Percentiles rank a stretch among this genome's conserved stretches.
Conservation (phyloP, 2,113 vertebrate genomes). For the Ctenodactylus gundi region DNA sequence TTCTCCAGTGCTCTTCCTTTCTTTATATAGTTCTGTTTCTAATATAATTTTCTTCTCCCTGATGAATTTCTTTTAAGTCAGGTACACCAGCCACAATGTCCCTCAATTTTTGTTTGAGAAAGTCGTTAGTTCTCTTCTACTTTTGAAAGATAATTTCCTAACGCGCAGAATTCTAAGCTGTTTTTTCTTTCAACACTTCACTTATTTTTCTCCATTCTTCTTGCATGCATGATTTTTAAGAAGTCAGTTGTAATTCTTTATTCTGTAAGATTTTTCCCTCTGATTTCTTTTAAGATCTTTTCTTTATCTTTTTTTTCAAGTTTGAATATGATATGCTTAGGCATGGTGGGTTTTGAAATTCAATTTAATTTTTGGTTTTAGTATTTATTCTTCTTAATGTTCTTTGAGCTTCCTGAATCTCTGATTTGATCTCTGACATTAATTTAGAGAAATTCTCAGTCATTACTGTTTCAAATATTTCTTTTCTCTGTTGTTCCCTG, state of each 20-base stretch:
- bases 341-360: neutral
- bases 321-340: neutral
- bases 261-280: neutral
- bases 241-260: neutral
- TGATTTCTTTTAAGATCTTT: neutral
- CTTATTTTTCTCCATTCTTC: neutral
- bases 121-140: too few species aligned
- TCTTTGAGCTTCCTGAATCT: too few species aligned
- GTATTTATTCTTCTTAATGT: neutral
- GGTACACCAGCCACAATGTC: neutral
- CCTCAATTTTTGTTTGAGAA: neutral
- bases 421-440: too few species aligned
- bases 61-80: neutral
- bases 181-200: neutral
- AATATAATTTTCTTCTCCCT: neutral
- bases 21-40: neutral
- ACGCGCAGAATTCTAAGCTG: neutral
- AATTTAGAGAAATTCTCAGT: too few species aligned
- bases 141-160: too few species aligned
- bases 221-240: neutral
- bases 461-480: too few species aligned
- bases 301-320: neutral
- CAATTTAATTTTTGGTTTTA: neutral
- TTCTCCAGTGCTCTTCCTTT: neutral
- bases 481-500: neutral